Evolutionary conservation across 2,888 invertebrate species (phyloP).

Genomic region (Argyresthia albistria): DNA sequence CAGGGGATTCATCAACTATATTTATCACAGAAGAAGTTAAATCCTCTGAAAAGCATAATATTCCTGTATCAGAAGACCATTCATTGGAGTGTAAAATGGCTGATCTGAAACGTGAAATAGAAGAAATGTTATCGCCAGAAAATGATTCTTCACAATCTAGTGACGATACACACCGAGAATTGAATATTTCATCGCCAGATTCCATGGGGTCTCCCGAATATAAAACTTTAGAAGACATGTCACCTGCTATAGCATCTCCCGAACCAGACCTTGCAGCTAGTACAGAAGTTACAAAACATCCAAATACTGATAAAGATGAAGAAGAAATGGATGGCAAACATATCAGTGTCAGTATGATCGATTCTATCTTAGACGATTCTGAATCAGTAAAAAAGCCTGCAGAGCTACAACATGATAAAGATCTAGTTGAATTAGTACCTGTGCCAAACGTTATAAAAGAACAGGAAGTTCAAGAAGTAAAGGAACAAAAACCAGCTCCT

Average conservation of each 20-base stretch:
- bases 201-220: conserved; percentile 43
- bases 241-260: conserved; percentile 44
- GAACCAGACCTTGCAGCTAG: conserved; percentile 25
- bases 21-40: conserved; percentile 21
- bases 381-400: conserved; percentile 20
- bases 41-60: conserved; percentile 10
- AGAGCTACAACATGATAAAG: conserved; percentile 17
- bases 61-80: conserved; percentile 23
- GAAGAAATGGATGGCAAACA: conserved; percentile 30
- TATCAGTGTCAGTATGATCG: conserved; percentile 39
- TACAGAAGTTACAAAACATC: conserved; percentile 7
- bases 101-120: conserved; percentile 61
- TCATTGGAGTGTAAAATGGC: conserved; percentile 64
- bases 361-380: conserved; percentile 34
- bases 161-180: conserved; percentile 44
- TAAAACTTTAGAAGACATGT: conserved; percentile 39
- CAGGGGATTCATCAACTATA: not conserved
- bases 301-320: conserved; percentile 11
- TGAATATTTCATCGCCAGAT: conserved; percentile 30
- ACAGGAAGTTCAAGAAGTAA: too few relatives aligned
- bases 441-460: too few relatives aligned
- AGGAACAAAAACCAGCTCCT: not conserved
- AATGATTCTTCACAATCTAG: conserved; percentile 51
- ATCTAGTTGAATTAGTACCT: not conserved
- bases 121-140: conserved; percentile 60